These are phyloP conservation scores for Colaptes auratus DNA, from an alignment of 2,113 vertebrate genomes.

Conservation along the genomic window DNA sequence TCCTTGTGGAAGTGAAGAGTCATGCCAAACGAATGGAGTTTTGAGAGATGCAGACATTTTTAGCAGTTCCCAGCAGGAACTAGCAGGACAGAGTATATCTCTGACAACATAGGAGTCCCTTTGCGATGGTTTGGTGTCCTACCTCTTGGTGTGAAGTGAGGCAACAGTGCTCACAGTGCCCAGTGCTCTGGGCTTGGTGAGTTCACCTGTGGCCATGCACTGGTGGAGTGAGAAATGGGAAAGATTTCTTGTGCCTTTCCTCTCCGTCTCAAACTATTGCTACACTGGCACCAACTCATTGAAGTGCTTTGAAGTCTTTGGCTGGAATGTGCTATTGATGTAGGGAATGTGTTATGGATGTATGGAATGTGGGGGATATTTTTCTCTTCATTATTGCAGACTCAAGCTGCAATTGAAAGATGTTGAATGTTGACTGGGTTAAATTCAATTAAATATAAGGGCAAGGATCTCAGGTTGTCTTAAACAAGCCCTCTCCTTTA, in stretches of 20 bases:
- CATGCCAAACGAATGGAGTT: background rate
- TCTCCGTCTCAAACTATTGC: background rate
- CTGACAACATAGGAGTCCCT: background rate
- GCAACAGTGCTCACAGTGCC: too few species aligned
- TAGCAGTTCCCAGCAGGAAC: background rate
- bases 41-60: fast-evolving
- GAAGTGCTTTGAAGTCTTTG: background rate
- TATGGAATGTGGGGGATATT: background rate
- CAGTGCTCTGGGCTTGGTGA: background rate
- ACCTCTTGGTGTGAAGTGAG: background rate
- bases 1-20: background rate
- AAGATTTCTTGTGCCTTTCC: background rate
- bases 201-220: background rate
- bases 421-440: background rate
- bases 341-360: background rate
- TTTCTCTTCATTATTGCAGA: background rate
- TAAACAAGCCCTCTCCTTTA: fast-evolving
- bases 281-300: background rate
- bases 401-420: background rate
- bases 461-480: background rate
- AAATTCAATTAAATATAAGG: background rate
- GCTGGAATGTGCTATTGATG: background rate
- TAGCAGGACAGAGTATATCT: fast-evolving
- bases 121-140: fast-evolving
- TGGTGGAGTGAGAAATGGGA: background rate